Evolutionary conservation across 1,140 invertebrate genomes (phyloP).

Genomic region (Portunus trituberculatus): DNA sequence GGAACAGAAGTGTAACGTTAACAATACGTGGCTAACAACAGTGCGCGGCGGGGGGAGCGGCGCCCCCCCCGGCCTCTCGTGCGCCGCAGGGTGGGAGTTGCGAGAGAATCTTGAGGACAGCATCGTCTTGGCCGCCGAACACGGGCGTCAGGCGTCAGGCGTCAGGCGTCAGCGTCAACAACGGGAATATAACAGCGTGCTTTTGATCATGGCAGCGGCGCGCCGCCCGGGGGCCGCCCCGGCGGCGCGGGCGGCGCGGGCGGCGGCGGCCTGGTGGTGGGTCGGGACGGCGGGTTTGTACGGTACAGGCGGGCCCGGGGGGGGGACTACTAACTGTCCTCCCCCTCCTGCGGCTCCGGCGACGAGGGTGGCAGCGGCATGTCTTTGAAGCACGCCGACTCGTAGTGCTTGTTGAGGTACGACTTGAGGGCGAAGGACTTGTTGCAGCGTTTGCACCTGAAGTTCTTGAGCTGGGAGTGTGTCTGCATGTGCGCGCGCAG

Average conservation of each 20-base stretch:
- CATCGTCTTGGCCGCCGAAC: not conserved
- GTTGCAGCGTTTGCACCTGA: conserved; percentile 92
- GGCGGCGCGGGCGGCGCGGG: not conserved
- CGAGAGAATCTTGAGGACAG: not conserved
- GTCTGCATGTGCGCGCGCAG: conserved; percentile 99
- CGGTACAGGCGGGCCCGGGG: conserved; percentile 60
- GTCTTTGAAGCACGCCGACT: conserved; percentile 90
- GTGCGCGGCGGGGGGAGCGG: not conserved
- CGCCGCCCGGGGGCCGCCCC: conserved; percentile 33
- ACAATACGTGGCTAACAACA: conserved; percentile 42
- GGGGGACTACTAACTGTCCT: conserved; percentile 36
- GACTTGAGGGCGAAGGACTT: conserved; percentile 98
- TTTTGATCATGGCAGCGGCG: conserved; percentile 40
- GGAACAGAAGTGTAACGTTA: conserved; percentile 42
- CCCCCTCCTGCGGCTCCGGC: conserved; percentile 51
- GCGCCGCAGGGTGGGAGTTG: not conserved
- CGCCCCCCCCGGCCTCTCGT: not conserved
- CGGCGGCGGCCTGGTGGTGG: conserved; percentile 46
- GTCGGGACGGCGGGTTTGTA: conserved; percentile 70
- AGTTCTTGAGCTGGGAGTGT: conserved; percentile 95
- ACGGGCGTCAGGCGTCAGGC: no score
- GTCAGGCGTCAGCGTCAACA: conserved; percentile 23
- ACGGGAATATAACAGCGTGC: conserved; percentile 35
- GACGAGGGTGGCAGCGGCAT: conserved; percentile 74
- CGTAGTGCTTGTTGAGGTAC: conserved; percentile 98